Percentiles rank a stretch among this genome's conserved stretches.
Evolutionary conservation across 1,140 invertebrate genomes (phyloP).

Genomic region (Cyclargus thomasi): DNA sequence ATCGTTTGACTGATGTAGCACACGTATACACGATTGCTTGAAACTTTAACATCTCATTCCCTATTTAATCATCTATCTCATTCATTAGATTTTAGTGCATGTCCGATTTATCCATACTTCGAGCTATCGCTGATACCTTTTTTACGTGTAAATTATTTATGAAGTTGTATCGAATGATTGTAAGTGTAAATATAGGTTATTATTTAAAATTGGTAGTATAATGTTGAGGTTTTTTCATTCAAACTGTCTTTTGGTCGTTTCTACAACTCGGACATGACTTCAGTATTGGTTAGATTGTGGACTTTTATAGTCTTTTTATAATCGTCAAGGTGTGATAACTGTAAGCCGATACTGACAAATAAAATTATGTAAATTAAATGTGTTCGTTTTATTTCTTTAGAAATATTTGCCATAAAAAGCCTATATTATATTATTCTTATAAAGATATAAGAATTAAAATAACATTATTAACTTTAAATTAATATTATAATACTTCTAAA

Average conservation of each 20-base stretch:
- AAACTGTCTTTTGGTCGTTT: constrained; percentile 31
- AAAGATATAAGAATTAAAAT: no score
- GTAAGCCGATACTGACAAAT: constrained; percentile 53
- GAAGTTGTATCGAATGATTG: constrained; percentile 48
- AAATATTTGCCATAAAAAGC: no score
- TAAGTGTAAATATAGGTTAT: constrained; percentile 68
- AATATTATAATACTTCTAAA: background rate
- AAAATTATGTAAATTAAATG: constrained; percentile 51
- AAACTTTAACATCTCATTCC: constrained; percentile 15
- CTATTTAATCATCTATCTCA: background rate
- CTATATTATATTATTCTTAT: no score
- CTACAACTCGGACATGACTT: constrained; percentile 36
- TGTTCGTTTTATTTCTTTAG: constrained; percentile 27
- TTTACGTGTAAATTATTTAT: constrained; percentile 22
- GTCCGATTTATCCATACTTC: constrained; percentile 13
- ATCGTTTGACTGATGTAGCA: constrained; percentile 62
- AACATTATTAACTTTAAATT: no score
- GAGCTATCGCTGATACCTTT: constrained; percentile 19
- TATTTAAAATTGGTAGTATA: constrained; percentile 68
- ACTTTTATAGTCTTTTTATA: background rate
- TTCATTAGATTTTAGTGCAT: constrained; percentile 12
- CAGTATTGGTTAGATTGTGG: constrained; percentile 21
- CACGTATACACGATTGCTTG: constrained; percentile 61
- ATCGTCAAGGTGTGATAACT: constrained; percentile 24
- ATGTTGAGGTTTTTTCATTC: constrained; percentile 40